Evolutionary conservation across 92 coral and sea anemone species (phyloP).

Genomic region (Umimayanthus chanpuru): DNA sequence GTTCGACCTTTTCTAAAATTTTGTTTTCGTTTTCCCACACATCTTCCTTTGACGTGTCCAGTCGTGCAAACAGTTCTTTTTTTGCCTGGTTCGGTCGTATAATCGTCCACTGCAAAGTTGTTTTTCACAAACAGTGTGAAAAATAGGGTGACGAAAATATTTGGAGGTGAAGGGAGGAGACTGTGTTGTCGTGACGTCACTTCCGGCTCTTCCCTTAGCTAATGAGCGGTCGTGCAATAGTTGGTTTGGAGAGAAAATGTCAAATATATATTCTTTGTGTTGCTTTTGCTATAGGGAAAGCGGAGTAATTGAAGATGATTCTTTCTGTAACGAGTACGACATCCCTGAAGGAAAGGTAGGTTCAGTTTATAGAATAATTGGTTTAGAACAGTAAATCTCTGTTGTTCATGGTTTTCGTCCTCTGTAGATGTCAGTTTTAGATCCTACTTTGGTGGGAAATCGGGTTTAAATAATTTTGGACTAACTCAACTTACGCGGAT

Average conservation of each 20-base stretch:
- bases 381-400: neutral
- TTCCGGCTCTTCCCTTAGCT: neutral
- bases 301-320: slow-evolving; percentile 97
- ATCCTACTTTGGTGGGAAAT: neutral
- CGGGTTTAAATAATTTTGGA: neutral
- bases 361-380: slow-evolving; percentile 1
- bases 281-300: slow-evolving; percentile 78
- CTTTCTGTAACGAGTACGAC: slow-evolving; percentile 89
- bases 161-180: neutral
- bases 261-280: neutral
- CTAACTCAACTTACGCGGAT: too few relatives aligned
- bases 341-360: slow-evolving; percentile 89
- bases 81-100: too few relatives aligned
- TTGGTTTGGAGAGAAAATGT: neutral
- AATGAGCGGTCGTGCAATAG: too few relatives aligned
- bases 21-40: too few relatives aligned
- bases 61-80: too few relatives aligned
- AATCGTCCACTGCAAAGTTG: too few relatives aligned
- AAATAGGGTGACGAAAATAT: too few relatives aligned
- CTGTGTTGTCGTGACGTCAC: neutral
- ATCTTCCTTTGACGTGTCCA: too few relatives aligned
- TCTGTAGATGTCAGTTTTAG: too few relatives aligned
- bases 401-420: neutral
- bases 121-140: neutral
- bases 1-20: too few relatives aligned